Conservation (phyloP, 2,113 vertebrate species). For the Sturnus vulgaris region DNA sequence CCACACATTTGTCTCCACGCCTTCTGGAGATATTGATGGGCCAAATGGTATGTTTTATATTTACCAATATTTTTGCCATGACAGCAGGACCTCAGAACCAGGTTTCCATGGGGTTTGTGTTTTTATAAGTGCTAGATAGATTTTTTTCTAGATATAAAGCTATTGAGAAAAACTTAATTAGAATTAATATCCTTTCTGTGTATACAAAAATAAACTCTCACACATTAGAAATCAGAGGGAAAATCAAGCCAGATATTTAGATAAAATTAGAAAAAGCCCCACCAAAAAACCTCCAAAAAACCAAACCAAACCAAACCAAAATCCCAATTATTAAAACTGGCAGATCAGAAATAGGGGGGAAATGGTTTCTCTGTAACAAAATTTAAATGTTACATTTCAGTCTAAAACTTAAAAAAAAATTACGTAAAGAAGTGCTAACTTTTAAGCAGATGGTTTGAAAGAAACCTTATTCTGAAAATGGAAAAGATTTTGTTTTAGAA, state of each 20-base stretch:
- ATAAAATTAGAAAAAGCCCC: not conserved
- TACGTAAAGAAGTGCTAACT: not conserved
- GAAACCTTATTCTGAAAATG: not conserved
- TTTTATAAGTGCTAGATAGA: not conserved
- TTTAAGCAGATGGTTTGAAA: not conserved
- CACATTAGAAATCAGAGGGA: not conserved
- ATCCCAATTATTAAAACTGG: not conserved
- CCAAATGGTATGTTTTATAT: not conserved
- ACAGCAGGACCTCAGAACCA: not conserved
- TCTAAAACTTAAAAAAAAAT: not conserved
- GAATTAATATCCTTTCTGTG: not conserved
- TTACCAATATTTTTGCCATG: not conserved
- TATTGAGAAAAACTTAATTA: not conserved
- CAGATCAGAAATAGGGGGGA: not conserved
- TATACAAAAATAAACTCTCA: not conserved
- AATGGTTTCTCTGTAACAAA: not conserved
- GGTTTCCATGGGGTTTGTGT: not conserved
- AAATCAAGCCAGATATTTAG: not conserved
- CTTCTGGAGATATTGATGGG: not conserved
- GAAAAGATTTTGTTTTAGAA: not conserved
- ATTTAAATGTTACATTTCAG: not conserved
- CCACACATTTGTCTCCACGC: not conserved
- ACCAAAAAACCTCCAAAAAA: not conserved
- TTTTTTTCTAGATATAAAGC: not conserved
- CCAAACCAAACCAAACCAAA: not conserved